Percentiles rank a stretch among this genome's conserved stretches.
Evolutionary conservation across 1,140 invertebrate species (phyloP).

Genomic region (Bombus fervidus): DNA sequence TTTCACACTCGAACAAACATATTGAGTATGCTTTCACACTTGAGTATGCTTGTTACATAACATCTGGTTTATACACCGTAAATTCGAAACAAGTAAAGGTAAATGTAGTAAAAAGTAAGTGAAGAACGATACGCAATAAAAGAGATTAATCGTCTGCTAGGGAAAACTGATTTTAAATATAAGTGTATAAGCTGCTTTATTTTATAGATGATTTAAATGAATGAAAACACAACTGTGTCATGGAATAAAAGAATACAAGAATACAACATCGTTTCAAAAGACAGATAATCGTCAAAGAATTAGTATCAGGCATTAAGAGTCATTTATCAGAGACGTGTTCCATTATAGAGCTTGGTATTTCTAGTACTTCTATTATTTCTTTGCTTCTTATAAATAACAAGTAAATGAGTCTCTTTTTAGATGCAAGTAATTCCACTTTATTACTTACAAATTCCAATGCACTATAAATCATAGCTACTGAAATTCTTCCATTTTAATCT

Average conservation of each 20-base stretch:
- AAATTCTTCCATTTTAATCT: not conserved
- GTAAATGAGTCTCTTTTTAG: not conserved
- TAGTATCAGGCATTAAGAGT: not conserved
- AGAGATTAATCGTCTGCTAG: not conserved
- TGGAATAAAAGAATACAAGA: not conserved
- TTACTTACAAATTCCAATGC: not conserved
- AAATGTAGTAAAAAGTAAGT: not conserved
- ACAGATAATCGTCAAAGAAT: not conserved
- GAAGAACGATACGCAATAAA: not conserved
- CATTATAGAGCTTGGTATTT: not conserved
- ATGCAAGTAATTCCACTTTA: not conserved
- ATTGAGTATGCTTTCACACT: too few species aligned
- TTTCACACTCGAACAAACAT: too few species aligned
- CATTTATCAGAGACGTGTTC: constrained; percentile 7
- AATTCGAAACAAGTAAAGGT: not conserved
- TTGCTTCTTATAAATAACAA: not conserved
- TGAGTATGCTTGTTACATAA: not conserved
- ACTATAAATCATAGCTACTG: not conserved
- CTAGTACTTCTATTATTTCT: not conserved
- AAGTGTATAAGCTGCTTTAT: not conserved
- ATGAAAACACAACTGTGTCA: not conserved
- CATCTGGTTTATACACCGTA: not conserved
- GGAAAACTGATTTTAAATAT: not conserved
- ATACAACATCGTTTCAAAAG: too few species aligned
- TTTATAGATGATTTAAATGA: not conserved